Percentiles rank a stretch among this genome's conserved stretches.
These are phyloP conservation scores for Hypotaenidia philippensis DNA, from an alignment of 2,797 vertebrate genomes.

Conservation along the genomic window DNA sequence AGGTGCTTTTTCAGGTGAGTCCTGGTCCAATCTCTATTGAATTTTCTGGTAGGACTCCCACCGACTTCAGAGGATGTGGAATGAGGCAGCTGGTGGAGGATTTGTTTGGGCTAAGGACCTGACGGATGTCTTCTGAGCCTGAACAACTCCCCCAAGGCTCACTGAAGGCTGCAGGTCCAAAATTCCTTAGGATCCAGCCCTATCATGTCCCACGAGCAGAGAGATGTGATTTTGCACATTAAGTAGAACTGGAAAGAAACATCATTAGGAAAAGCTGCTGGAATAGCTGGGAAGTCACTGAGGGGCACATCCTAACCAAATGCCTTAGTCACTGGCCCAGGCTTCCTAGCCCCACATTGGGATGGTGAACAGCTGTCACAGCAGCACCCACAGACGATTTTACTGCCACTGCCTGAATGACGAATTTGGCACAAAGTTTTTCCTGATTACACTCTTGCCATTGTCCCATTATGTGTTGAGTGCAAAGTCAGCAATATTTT, in stretches of 20 bases:
- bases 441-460: not conserved
- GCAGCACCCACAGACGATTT: not conserved
- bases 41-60: slow-evolving; percentile 47
- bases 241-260: not conserved
- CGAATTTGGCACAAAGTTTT: not conserved
- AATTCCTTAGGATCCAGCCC: not conserved
- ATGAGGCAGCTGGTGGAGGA: slow-evolving; percentile 35
- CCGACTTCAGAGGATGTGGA: not conserved
- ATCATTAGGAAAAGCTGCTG: not conserved
- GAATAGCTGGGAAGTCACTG: not conserved
- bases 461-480: not conserved
- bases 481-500: not conserved
- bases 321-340: not conserved
- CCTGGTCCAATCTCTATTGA: slow-evolving; percentile 41
- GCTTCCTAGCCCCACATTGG: not conserved
- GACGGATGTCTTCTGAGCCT: slow-evolving; percentile 20
- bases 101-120: slow-evolving; percentile 13
- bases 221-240: not conserved
- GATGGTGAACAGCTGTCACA: not conserved
- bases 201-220: not conserved
- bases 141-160: slow-evolving; percentile 14
- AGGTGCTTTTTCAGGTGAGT: slow-evolving; percentile 52
- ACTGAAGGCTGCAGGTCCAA: not conserved
- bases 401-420: not conserved
- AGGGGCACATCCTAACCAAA: not conserved